Evolutionary conservation across 1,140 invertebrate genomes (phyloP), one percentile per base, ranked within the genome.

Genomic region (Potamilus streckersoni): DNA sequence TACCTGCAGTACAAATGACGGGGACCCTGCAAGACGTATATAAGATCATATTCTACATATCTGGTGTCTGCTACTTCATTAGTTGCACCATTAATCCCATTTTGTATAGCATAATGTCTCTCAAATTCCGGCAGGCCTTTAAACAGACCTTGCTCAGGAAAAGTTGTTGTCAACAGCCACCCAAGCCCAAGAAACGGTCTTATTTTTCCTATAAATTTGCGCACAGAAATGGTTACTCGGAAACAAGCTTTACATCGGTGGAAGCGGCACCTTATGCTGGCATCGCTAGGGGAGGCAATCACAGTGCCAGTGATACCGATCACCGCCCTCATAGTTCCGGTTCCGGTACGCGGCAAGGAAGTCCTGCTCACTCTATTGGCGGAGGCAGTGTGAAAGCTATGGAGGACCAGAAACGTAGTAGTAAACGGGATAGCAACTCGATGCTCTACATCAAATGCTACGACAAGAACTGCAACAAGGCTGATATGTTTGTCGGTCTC

Each of bases 1-100:
- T 92, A 11, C 69, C 73, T 31, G 73, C 58, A 11, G 66, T n/a
- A 56, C 60, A 71, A 69, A 73, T 68, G 74, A 76, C 69, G 15
- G 61, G 64, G 8, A 76, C 64, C 8, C 74, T 76, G 38, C 67
- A 70, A 27, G 74, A 69, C 16, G 55, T 58, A 13, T 67, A 76
- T 27, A 76, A 71, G 62, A 63, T 76, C 57, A 71, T 76, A n/a
- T 76, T 70, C 60, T 76, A 76, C 20, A 66, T 76, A 38, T 76
- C 74, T 16, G 74, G 74, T 4, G 74, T 82, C 13, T 80, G 70
- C 49, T 98, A 97, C 90, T 98, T 96, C 87, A 92, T 97, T 65
- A 96, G 95, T 38, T 94, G 94, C 27, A 96, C 95, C 0, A 93
- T 97, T 62, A 98, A 97, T 91, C 96, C 96, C 0, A 95, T 97